Evolutionary conservation across 1,140 invertebrate species (phyloP), one percentile per base, ranked within the genome.

Genomic region (Lysiphlebus fabarum): DNA sequence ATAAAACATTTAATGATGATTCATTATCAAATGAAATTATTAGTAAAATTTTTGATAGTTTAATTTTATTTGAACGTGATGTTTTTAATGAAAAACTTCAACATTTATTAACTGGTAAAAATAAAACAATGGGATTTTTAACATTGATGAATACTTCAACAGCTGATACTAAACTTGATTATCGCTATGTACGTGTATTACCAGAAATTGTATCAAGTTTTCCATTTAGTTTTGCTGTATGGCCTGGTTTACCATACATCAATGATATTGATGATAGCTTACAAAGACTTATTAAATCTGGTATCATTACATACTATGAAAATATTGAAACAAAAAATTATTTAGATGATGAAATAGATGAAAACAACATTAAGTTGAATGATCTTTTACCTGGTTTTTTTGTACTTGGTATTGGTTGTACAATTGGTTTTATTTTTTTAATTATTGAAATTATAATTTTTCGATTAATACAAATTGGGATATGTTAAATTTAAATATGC

Each of bases 381-480:
- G 62, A 72, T 11, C 64, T 77, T 5, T 37, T 59, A 1, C 74
- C 75, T 0, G 68, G 65, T 6, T 77, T 74, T 59, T 47, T 77
- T 8, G 53, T 76, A 4, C 48, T 75, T 7, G 5, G 54, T 2
- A 71, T 75, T 1, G 75, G 75, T 7, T 72, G 67, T 54, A 3
- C 37, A 6, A 12, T 50, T 6, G 65, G 38, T 40, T 11, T 45
- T 12, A 1, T 56, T 11, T 55, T 34, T 44, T 37, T 64, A 6
- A 1, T 61, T 6, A 12, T 44, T 1, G 62, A 64, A 37, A 40
- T 61, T 10, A 48, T 49, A 0, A 7, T 54, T 14, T n/a, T n/a
- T n/a, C n/a, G n/a, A n/a, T n/a, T n/a, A n/a, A n/a, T n/a, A n/a
- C n/a, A n/a, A n/a, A n/a, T n/a, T n/a, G n/a, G n/a, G n/a, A n/a